Percentiles rank a stretch among this genome's conserved stretches.
Conservation (phyloP, 2,888 invertebrate species). For the Agrilus mali region DNA sequence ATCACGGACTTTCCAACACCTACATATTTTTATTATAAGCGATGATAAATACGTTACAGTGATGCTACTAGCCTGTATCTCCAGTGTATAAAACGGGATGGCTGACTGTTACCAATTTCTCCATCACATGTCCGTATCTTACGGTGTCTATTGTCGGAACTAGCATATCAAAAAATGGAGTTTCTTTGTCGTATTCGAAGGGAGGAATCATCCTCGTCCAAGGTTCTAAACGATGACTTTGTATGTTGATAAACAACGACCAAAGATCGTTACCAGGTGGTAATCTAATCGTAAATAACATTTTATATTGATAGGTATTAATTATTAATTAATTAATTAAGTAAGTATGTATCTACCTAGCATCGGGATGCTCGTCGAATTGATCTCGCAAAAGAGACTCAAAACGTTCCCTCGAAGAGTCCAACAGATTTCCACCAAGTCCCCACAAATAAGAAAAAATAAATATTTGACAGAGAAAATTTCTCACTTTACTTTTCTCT, state of each 20-base stretch:
- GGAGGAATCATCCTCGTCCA: constrained; percentile 70
- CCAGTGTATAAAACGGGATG: constrained; percentile 83
- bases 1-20: constrained; percentile 86
- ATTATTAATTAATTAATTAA: too few species aligned
- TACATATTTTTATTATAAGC: constrained; percentile 23
- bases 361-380: constrained; percentile 57
- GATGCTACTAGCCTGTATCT: constrained; percentile 49
- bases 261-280: constrained; percentile 60
- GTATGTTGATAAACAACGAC: constrained; percentile 63
- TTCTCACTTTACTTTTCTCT: constrained; percentile 49
- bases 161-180: constrained; percentile 78
- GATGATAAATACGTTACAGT: neutral
- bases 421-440: constrained; percentile 72
- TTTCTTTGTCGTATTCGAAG: constrained; percentile 54
- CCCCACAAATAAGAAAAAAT: constrained; percentile 76
- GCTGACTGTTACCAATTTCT: constrained; percentile 56
- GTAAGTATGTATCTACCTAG: too few species aligned
- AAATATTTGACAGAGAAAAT: constrained; percentile 63
- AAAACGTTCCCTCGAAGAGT: constrained; percentile 52
- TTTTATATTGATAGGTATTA: too few species aligned
- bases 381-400: constrained; percentile 57
- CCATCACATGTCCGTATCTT: constrained; percentile 69
- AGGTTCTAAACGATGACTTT: constrained; percentile 52
- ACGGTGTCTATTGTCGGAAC: constrained; percentile 89
- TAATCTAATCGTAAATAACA: too few species aligned